Evolutionary conservation across 2,113 vertebrate species (phyloP).

Genomic region (Pagrus major): DNA sequence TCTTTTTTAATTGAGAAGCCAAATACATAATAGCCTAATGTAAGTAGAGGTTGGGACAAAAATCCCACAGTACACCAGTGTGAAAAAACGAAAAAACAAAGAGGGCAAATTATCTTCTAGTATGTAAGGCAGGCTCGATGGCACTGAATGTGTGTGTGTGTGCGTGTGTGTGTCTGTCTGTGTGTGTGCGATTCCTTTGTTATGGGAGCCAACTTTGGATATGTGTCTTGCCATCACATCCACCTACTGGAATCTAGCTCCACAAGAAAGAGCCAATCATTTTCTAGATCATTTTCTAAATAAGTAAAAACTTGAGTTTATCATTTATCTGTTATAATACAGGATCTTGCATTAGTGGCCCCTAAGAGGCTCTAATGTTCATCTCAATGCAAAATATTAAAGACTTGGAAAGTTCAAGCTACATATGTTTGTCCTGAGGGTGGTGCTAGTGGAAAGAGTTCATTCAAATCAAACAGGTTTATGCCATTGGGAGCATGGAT

Average conservation of each 20-base stretch:
- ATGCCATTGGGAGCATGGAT: neutral
- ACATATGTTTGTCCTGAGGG: neutral
- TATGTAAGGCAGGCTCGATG: too few species aligned
- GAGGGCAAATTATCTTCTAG: too few species aligned
- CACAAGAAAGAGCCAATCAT: neutral
- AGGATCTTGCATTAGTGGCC: neutral
- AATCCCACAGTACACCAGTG: too few species aligned
- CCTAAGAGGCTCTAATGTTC: neutral
- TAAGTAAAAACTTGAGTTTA: neutral
- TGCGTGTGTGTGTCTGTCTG: neutral
- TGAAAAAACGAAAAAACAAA: too few species aligned
- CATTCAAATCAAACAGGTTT: neutral
- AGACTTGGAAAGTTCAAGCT: neutral
- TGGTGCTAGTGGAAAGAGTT: neutral
- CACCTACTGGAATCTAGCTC: neutral
- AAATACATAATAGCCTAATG: too few species aligned
- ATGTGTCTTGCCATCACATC: neutral
- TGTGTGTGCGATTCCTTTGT: neutral
- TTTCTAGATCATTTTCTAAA: too few species aligned
- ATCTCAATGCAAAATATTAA: neutral
- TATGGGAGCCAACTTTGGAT: neutral
- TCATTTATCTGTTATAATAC: neutral
- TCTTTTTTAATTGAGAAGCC: too few species aligned
- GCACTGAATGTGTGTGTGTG: neutral
- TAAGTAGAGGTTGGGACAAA: too few species aligned